These are phyloP conservation scores for Thumatha senex DNA, from an alignment of 2,888 invertebrate genomes.

Conservation along the genomic window DNA sequence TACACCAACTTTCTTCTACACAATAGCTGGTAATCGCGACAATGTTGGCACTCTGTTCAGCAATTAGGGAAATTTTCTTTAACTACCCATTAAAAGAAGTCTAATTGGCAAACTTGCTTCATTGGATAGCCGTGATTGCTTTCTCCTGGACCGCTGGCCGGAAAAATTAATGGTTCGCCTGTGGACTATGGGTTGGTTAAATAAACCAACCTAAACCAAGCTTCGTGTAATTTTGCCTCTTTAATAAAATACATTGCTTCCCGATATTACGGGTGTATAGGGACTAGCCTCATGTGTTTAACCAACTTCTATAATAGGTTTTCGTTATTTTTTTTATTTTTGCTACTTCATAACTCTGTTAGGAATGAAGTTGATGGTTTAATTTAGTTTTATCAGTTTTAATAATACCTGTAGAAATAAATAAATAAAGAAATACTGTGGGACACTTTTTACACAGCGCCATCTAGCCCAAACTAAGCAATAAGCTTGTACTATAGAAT, in stretches of 20 bases:
- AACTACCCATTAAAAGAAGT: conserved; percentile 69
- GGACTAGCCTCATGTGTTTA: conserved; percentile 5
- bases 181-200: conserved; percentile 52
- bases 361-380: no score
- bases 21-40: conserved; percentile 41
- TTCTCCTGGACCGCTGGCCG: conserved; percentile 56
- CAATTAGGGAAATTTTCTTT: conserved; percentile 67
- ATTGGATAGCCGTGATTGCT: conserved; percentile 70
- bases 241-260: conserved; percentile 43
- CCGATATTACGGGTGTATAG: conserved; percentile 35
- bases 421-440: no score
- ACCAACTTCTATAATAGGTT: not conserved
- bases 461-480: no score
- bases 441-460: no score
- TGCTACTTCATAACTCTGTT: no score
- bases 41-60: conserved; percentile 51
- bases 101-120: conserved; percentile 74
- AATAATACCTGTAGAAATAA: no score
- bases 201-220: conserved; percentile 35
- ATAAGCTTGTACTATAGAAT: no score
- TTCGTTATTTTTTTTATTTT: no score
- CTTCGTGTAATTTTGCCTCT: conserved; percentile 39
- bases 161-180: conserved; percentile 63
- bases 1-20: conserved; percentile 43
- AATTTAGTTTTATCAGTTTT: no score